phyloP scores from a whole-genome alignment of 1,140 invertebrate species.

The Caerostris extrusa region DNA sequence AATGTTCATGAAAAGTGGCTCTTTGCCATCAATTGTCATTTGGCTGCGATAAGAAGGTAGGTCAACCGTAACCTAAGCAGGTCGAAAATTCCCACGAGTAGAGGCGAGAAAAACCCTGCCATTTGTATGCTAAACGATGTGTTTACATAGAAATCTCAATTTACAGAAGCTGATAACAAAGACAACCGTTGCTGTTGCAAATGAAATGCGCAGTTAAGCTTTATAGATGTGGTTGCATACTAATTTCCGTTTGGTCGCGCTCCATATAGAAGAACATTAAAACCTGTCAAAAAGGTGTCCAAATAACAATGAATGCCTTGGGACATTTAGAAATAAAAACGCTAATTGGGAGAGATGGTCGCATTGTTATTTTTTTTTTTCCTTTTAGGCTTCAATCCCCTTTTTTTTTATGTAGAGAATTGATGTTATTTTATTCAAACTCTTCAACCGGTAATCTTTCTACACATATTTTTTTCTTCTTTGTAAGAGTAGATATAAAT shows the following conservation, averaged over 20 bases:
- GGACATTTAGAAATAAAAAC: constrained; percentile 26
- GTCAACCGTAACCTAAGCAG: constrained; percentile 53
- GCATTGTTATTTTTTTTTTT: neutral
- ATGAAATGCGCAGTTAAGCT: constrained; percentile 6
- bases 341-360: neutral
- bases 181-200: constrained; percentile 17
- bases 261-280: constrained; percentile 32
- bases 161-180: constrained; percentile 48
- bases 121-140: constrained; percentile 52
- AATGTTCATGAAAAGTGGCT: constrained; percentile 11
- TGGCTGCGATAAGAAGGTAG: constrained; percentile 28
- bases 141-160: constrained; percentile 62
- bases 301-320: constrained; percentile 31
- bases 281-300: constrained; percentile 12
- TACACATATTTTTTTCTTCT: neutral
- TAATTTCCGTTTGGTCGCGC: constrained; percentile 57
- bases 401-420: neutral
- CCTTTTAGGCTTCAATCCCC: neutral
- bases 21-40: neutral
- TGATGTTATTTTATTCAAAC: neutral
- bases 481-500: neutral
- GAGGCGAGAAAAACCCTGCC: constrained; percentile 16
- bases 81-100: constrained; percentile 16
- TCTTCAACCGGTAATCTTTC: neutral
- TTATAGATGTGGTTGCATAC: constrained; percentile 26